Base-by-base conservation (phyloP, 2,888 invertebrate genomes). In the Lepidochrysops patricia region DNA sequence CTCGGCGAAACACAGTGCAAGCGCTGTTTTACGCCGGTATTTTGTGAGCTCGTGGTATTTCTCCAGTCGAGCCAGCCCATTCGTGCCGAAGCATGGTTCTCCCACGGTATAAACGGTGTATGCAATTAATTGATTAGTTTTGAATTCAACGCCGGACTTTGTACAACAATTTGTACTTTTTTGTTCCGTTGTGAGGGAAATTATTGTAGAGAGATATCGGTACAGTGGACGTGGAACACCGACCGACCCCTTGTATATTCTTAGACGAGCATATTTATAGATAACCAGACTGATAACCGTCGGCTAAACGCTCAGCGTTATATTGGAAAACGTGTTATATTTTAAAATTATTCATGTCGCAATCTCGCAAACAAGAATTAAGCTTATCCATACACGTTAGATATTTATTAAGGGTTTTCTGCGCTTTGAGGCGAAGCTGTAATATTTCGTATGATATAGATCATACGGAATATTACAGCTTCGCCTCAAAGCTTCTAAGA, bases 181-280 rank as follows among this genome's bases (percentile, higher is more conserved):
- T 4, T 19, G 19, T 43, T 1, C 2, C 19, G 19, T 3, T 9
- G 19, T 19, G 19, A 19, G 19, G 19, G 23, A 19, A 19, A 19
- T 43, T 43, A 7, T 37, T 37, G 7, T 23, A 43, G 23, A 43
- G 43, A n/a, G 15, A 54, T 12, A 29, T 26, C 15, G 12, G 5
- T 9, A 54, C 19, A 32, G 27, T 49, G 9, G 27, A 1, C n/a
- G 35, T 59, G 32, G 35, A 27, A 35, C 34, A 27, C 58, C 77
- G 82, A 85, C 81, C 80, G n/a, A n/a, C 75, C 79, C 80, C 77
- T 74, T 72, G 75, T 66, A 70, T 87, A 87, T 87, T 86, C 85
- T 83, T 86, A 87, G 84, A 75, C 64, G 64, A 60, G 65, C 76
- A 83, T 88, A 88, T 87, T 88, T 82, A 81, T 89, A 89, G 68